phyloP scores from a whole-genome alignment of 2,888 invertebrate species.

The Lithophane semibrunnea region DNA sequence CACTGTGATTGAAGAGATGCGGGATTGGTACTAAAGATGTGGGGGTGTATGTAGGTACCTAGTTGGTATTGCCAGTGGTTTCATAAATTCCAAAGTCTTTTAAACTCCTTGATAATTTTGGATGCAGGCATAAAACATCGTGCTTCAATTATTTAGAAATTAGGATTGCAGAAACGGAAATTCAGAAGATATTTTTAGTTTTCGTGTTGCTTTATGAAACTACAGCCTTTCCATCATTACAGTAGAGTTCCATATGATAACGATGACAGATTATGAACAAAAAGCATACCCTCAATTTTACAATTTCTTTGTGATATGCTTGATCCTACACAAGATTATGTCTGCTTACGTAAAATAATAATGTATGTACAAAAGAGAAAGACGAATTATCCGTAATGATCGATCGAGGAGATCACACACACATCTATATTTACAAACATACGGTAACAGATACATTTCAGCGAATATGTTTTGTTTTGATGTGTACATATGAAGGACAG shows the following conservation, averaged over 20 bases:
- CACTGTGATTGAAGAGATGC: constrained; percentile 62
- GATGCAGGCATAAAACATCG: background rate
- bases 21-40: constrained; percentile 33
- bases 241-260: background rate
- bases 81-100: background rate
- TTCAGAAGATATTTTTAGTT: background rate
- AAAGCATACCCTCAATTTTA: background rate
- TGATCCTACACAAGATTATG: background rate
- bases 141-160: background rate
- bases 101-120: too few species aligned
- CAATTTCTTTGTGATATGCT: background rate
- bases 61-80: background rate
- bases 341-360: background rate
- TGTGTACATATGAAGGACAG: constrained; percentile 57
- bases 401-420: constrained; percentile 30
- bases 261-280: constrained; percentile 18
- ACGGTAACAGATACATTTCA: constrained; percentile 57
- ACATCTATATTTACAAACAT: constrained; percentile 31
- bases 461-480: constrained; percentile 59
- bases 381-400: constrained; percentile 34
- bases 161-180: background rate
- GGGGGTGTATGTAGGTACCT: background rate
- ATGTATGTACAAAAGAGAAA: constrained; percentile 1
- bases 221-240: background rate
- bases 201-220: background rate